Evolutionary conservation across 2,797 vertebrate genomes (phyloP), one percentile per base, ranked within the genome.

Genomic region (Odontamblyopus lacepedii): DNA sequence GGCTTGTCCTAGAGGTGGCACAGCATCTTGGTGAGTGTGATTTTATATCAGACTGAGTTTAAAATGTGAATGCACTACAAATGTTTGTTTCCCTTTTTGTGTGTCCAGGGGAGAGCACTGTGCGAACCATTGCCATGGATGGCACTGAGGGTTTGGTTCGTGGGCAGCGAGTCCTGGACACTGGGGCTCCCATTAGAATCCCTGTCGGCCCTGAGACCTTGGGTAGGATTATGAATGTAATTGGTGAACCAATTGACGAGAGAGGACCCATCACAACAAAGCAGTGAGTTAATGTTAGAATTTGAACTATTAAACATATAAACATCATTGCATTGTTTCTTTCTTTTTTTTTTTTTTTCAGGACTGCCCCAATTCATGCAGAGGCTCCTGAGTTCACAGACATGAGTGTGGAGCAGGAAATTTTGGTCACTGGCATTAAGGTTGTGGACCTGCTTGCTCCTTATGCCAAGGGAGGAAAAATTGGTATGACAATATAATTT

Each of bases 351-450:
- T 27, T 29, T 56, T 23, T 18, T 6, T 18, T 6, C 5, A 97
- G 96, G 77, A 95, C 94, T 79, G 95, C 96, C 76, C 83, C 96
- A 63, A 97, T 97, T 90, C 96, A 97, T 6, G 96, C 96, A 0
- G 96, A 97, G 83, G 96, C 60, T 29, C 96, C 96, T 0, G 95
- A 95, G 70, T 97, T 97, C 0, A 89, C 95, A 71, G 96, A 97
- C 88, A 97, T 97, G 96, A 97, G 96, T 16, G 95, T 97, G 0
- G 96, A 97, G 71, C 96, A 97, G 88, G 96, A 97, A 90, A 97
- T 97, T 85, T 88, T 97, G 91, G 96, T 97, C 63, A 97, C 96
- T 0, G 96, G 96, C 50, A 97, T 97, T 89, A 97, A 97, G 86
- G 96, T 97, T 72, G 96, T 97, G 67, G 96, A 97, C 78, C 92